Evolutionary conservation across 35 echinoderm and acorn worm genomes (phyloP).

Genomic region (Antedon bifida): DNA sequence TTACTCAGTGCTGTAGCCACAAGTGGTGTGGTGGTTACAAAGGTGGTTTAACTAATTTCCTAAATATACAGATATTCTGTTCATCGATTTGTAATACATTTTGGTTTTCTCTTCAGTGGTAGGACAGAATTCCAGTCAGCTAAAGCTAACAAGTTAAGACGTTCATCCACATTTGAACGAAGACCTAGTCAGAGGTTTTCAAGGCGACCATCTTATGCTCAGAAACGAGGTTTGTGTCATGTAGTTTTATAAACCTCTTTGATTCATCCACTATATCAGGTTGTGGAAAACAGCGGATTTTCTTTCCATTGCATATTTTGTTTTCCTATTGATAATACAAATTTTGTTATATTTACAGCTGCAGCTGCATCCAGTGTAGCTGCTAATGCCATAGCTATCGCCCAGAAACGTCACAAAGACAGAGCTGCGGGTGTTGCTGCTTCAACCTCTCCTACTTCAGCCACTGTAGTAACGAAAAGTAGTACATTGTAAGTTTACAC

Average conservation of each 20-base stretch:
- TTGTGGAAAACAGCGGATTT: no score
- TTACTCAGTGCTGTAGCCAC: not conserved
- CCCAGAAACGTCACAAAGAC: not conserved
- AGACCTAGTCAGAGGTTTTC: slow-evolving; percentile 92
- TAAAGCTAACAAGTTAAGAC: slow-evolving; percentile 59
- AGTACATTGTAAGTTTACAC: not conserved
- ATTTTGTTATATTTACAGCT: not conserved
- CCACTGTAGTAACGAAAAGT: not conserved
- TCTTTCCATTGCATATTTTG: no score
- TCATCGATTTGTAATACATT: no score
- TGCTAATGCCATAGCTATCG: not conserved
- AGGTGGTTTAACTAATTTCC: not conserved
- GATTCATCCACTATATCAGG: no score
- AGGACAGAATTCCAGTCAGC: slow-evolving; percentile 97
- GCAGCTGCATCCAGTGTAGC: not conserved
- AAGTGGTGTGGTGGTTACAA: not conserved
- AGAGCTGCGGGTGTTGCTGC: not conserved
- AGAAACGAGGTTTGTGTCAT: slow-evolving; percentile 44
- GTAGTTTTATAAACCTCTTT: no score
- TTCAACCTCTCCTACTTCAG: not conserved
- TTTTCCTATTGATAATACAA: no score
- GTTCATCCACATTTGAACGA: slow-evolving; percentile 65
- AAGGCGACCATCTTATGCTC: slow-evolving; percentile 87
- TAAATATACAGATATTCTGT: not conserved
- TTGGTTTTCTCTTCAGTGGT: slow-evolving; percentile 35